Evolutionary conservation across 2,797 vertebrate species (phyloP).

Genomic region (Huso huso): DNA sequence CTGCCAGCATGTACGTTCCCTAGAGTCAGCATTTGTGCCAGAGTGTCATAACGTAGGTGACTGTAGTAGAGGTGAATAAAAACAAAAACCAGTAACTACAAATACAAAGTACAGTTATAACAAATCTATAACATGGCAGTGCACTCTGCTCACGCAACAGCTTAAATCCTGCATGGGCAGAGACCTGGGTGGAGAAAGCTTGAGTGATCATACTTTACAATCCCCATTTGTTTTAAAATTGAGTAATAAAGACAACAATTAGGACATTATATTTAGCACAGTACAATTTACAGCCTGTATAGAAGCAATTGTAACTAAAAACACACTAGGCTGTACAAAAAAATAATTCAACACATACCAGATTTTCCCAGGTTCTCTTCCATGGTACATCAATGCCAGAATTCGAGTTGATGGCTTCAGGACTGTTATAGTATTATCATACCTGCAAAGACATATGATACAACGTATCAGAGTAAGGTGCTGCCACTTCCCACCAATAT

Average conservation of each 20-base stretch:
- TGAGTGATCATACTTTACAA: too few relatives aligned
- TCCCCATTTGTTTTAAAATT: too few relatives aligned
- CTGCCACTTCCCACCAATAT: too few relatives aligned
- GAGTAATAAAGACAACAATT: too few relatives aligned
- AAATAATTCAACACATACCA: slow-evolving; percentile 62
- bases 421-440: slow-evolving; percentile 78
- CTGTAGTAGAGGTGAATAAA: slow-evolving; percentile 42
- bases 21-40: slow-evolving; percentile 87
- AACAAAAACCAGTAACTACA: neutral
- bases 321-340: neutral
- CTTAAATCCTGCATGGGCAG: too few relatives aligned
- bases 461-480: neutral
- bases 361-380: slow-evolving; percentile 92
- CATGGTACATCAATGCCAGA: slow-evolving; percentile 93
- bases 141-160: too few relatives aligned
- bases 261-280: too few relatives aligned
- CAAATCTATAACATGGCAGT: neutral
- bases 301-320: too few relatives aligned
- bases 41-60: slow-evolving; percentile 85
- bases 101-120: slow-evolving; percentile 2
- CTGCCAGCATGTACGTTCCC: slow-evolving; percentile 87
- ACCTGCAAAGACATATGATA: slow-evolving; percentile 52
- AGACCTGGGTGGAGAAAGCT: too few relatives aligned
- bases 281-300: too few relatives aligned
- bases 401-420: slow-evolving; percentile 86